Percentiles rank a stretch among this genome's conserved stretches.
These are phyloP conservation scores for Callithrix jacchus DNA, from an alignment of 2,113 vertebrate species.

Conservation along the genomic window DNA sequence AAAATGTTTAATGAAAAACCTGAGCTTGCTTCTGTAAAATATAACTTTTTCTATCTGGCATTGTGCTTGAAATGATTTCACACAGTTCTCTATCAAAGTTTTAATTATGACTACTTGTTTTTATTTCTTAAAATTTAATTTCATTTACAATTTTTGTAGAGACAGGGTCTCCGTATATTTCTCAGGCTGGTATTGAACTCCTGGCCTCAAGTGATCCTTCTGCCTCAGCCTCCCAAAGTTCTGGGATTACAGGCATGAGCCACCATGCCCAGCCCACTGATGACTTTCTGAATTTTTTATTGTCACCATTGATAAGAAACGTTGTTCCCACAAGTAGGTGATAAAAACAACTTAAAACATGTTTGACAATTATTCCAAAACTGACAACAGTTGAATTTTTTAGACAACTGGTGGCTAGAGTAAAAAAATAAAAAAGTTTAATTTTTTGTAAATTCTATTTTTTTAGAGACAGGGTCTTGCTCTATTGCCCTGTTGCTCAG, in stretches of 20 bases:
- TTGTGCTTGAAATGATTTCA: constrained; percentile 12
- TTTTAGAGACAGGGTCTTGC: not conserved
- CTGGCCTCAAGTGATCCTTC: too few relatives aligned
- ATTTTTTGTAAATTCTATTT: not conserved
- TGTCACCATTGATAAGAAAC: not conserved
- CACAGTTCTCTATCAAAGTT: not conserved
- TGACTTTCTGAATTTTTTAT: not conserved
- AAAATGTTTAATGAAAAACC: not conserved
- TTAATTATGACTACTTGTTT: not conserved
- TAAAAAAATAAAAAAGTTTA: too few relatives aligned
- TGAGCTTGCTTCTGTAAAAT: not conserved
- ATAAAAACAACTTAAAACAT: constrained; percentile 12
- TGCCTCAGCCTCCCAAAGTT: too few relatives aligned
- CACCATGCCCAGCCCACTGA: not conserved
- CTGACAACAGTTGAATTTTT: not conserved
- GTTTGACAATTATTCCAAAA: constrained; percentile 31
- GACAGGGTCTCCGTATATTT: too few relatives aligned
- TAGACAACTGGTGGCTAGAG: too few relatives aligned
- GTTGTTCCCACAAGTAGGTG: not conserved
- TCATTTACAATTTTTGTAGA: too few relatives aligned
- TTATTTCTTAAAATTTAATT: too few relatives aligned
- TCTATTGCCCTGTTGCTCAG: not conserved
- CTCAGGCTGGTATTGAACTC: too few relatives aligned
- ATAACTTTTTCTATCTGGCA: not conserved
- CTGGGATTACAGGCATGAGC: too few relatives aligned